Evolutionary conservation across 2,888 invertebrate genomes (phyloP), one percentile per base, ranked within the genome.

Genomic region (Catocala nupta): DNA sequence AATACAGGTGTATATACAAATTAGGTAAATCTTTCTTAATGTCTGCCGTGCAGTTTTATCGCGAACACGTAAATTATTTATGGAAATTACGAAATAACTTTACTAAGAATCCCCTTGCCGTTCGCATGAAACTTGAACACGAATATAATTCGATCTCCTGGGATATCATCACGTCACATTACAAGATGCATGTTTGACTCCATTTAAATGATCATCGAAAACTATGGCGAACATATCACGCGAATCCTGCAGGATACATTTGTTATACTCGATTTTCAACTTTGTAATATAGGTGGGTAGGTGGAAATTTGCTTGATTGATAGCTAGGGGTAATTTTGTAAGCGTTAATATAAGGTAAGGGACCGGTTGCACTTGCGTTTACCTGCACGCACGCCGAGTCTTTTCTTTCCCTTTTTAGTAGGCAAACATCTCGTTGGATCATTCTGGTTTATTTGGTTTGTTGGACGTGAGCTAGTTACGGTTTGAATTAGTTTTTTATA

Each of bases 311-410:
- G 16, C 66, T 58, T 61, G 51, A 59, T 9, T 16, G 55, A 51
- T 55, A 42, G 57, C 61, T 67, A 64, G 65, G 76, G 70, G 84
- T 87, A 87, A 89, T 90, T 90, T 89, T 76, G 84, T 84, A 81
- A 83, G 81, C 78, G 82, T 83, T 87, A 86, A 89, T 88, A 84
- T 81, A 82, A 83, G 84, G 71, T 79, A 60, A 66, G 59, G 65
- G 85, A 86, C 87, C 83, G 85, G 86, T 87, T 86, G 82, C 78
- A 75, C 75, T 82, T 69, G 81, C 81, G 82, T 88, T 90, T 91
- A 90, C 86, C 87, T 86, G 89, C 90, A 91, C 90, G 91, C 87
- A 86, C 74, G 65, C 69, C 69, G 63, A 51, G 55, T 70, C 62
- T 68, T 71, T 64, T 63, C 25, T 47, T 68, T 69, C 44, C 36